A percentile compares a stretch with the other conserved stretches of the same genome.
Conservation (phyloP, 2,113 vertebrate genomes). For the Atlantisia rogersi region DNA sequence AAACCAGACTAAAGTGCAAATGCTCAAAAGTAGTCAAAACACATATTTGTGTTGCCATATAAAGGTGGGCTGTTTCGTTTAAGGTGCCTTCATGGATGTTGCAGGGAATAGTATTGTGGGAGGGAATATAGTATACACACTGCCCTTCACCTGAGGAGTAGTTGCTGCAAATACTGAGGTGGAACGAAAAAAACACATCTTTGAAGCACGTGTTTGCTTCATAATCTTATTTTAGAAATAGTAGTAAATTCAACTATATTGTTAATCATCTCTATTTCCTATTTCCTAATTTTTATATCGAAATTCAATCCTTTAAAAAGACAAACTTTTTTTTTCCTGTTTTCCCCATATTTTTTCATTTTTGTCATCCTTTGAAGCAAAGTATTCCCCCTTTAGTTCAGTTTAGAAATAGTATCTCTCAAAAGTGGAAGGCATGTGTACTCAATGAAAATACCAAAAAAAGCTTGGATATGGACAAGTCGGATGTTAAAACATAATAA, state of each 20-base stretch:
- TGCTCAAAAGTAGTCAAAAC: neutral
- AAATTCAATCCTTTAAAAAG: neutral
- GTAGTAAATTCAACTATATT: neutral
- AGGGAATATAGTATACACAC: neutral
- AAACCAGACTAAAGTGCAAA: neutral
- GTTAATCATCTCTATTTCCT: neutral
- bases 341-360: neutral
- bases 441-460: slow-evolving; percentile 25
- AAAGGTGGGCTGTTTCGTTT: neutral
- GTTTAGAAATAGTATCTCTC: slow-evolving; percentile 37
- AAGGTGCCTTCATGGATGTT: neutral
- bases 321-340: accelerated
- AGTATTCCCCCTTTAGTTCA: neutral
- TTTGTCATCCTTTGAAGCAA: neutral
- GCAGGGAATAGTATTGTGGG: neutral
- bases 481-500: slow-evolving; percentile 33
- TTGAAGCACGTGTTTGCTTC: neutral
- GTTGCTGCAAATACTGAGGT: neutral
- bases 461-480: neutral
- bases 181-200: neutral
- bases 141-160: neutral
- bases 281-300: neutral
- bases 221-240: neutral
- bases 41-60: neutral
- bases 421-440: slow-evolving; percentile 12